Base-by-base conservation (phyloP, 2,888 invertebrate species). In the Zhuqinia jingwanae region DNA sequence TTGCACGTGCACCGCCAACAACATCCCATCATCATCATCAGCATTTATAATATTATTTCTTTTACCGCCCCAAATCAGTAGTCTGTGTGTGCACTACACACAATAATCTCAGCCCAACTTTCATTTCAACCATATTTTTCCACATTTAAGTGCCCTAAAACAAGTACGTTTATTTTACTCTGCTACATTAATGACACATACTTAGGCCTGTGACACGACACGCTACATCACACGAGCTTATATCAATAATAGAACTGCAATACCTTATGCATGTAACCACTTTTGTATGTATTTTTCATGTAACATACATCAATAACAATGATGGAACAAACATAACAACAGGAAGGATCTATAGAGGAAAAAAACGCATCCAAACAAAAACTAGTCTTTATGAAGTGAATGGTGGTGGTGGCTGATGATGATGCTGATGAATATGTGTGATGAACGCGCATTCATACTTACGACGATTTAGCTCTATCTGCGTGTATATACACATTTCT, bases 1-100 rank as follows among this genome's bases (percentile, higher is more conserved):
- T 68, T 68, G 68, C 68, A 68, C 68, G 45, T 68, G 68, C 68
- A 68, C 45, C n/a, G 20, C 25, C 8, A 13, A 65, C 65, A 5
- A 20, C 1, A 53, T n/a, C n/a, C 53, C 58, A 11, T 58, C 25
- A 10, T 11, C 1, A 20, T 22, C 25, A 22, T 58, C 13, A 58
- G 10, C 2, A 56, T 56, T 56, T 20, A 20, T 20, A 20, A n/a
- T n/a, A 2, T n/a, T 50, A 13, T n/a, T 2, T 11, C n/a, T 50
- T 15, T 2, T 50, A 50, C 5, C n/a, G 13, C 50, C 13, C 8
- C 2, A 50, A 36, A 36, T 36, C 36, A 36, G 36, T 36, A 8
- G 5, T 36, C 3, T 36, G 8, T 36, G 8, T 36, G 8, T 36
- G 36, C 36, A 36, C 36, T n/a, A n/a, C n/a, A n/a, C n/a, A n/a